Percentiles rank a stretch among this genome's conserved stretches.
These are phyloP conservation scores for Mythimna lalbum DNA, from an alignment of 2,888 invertebrate species.

Conservation along the genomic window DNA sequence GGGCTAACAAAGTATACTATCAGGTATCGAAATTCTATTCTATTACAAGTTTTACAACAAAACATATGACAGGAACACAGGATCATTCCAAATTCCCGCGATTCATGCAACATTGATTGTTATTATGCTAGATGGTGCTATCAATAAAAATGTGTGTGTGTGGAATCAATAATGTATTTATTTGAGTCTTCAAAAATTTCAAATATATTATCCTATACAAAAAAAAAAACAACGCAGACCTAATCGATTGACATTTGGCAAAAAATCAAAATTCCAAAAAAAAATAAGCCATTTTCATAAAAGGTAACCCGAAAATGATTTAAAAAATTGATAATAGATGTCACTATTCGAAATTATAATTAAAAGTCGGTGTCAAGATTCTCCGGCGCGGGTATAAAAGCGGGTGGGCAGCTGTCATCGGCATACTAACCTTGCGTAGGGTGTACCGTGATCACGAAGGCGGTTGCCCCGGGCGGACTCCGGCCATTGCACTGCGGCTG, in stretches of 20 bases:
- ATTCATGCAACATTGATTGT: background rate
- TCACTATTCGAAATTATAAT: conserved; percentile 71
- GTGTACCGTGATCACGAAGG: conserved; percentile 93
- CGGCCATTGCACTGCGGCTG: conserved; percentile 92
- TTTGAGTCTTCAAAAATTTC: background rate
- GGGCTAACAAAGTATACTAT: background rate
- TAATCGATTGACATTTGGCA: background rate
- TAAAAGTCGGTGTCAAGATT: conserved; percentile 80
- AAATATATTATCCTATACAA: background rate
- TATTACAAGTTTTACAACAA: background rate
- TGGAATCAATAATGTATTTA: background rate
- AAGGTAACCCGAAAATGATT: conserved; percentile 46
- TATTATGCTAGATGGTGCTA: conserved; percentile 10
- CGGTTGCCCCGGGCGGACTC: conserved; percentile 92
- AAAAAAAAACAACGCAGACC: background rate
- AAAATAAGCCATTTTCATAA: conserved; percentile 9
- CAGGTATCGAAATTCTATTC: background rate
- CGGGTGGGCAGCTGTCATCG: rapidly evolving
- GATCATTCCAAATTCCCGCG: conserved; percentile 43
- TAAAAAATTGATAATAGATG: conserved; percentile 76
- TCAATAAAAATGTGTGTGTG: conserved; percentile 6
- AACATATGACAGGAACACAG: conserved; percentile 15
- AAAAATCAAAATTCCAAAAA: background rate
- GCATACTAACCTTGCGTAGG: conserved; percentile 94
- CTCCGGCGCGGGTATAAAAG: conserved; percentile 70